These are phyloP conservation scores for Tetragnatha versicolor DNA, from an alignment of 1,140 invertebrate species.

Conservation along the genomic window DNA sequence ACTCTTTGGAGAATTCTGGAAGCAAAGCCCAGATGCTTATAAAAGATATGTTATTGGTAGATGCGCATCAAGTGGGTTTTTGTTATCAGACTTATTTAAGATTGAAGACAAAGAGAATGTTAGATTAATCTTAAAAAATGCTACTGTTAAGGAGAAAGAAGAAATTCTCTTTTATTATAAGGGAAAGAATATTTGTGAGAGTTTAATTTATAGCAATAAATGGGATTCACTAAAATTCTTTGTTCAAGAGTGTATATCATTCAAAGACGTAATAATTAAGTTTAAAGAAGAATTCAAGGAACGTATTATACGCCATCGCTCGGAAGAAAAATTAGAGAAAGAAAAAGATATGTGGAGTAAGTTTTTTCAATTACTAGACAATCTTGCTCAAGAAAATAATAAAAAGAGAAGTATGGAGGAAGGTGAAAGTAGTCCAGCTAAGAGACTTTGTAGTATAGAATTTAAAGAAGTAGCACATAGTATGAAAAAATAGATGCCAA, in stretches of 20 bases:
- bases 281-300: conserved; percentile 32
- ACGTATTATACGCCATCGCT: background rate
- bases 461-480: conserved; percentile 3
- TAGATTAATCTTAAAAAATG: conserved; percentile 24
- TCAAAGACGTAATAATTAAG: conserved; percentile 1
- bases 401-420: conserved; percentile 29
- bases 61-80: conserved; percentile 9
- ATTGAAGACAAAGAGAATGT: conserved; percentile 24
- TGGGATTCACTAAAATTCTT: conserved; percentile 32
- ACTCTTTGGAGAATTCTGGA: conserved; percentile 45
- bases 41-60: conserved; percentile 37
- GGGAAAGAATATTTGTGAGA: conserved; percentile 17
- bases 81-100: conserved; percentile 18
- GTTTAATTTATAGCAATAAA: conserved; percentile 11
- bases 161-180: conserved; percentile 16
- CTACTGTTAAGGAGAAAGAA: conserved; percentile 24
- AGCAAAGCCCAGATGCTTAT: conserved; percentile 11
- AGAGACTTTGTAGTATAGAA: conserved; percentile 24
- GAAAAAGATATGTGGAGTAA: conserved; percentile 12
- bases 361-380: conserved; percentile 33
- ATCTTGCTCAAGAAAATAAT: conserved; percentile 17
- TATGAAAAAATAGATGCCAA: background rate
- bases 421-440: conserved; percentile 27
- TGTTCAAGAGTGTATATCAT: conserved; percentile 30
- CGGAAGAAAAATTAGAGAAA: background rate